Conservation (phyloP, 2,113 vertebrate species). For the Calcarius ornatus region DNA sequence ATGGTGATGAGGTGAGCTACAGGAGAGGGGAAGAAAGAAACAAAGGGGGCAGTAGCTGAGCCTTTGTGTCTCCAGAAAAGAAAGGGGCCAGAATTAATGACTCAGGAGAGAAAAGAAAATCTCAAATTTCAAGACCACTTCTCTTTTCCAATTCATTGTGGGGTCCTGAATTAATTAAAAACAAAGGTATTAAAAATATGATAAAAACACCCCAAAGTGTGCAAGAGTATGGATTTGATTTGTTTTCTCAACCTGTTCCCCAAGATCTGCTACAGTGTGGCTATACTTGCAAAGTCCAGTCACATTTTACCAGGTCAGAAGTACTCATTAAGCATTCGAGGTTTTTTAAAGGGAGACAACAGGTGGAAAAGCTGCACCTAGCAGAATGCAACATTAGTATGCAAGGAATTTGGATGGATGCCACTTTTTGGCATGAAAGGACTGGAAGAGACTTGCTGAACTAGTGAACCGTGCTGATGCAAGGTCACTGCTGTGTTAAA, state of each 20-base stretch:
- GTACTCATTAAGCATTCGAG: neutral
- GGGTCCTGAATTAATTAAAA: neutral
- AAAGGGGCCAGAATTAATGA: neutral
- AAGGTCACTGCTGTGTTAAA: neutral
- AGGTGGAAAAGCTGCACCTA: neutral
- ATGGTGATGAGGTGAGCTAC: neutral
- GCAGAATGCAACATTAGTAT: neutral
- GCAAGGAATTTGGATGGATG: neutral
- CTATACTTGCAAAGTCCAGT: neutral
- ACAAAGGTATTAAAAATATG: neutral
- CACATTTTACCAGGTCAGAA: neutral
- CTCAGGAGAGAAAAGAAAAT: neutral
- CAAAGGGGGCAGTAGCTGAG: neutral
- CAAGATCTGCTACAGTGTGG: neutral
- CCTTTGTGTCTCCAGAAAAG: neutral
- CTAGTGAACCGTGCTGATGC: neutral
- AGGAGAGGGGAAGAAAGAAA: neutral
- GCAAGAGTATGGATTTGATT: neutral
- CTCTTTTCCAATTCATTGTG: neutral
- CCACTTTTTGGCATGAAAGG: neutral
- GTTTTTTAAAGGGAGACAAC: neutral
- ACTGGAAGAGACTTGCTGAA: neutral
- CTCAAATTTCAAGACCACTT: neutral
- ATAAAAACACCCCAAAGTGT: neutral
- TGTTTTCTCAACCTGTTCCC: neutral